phyloP scores from a whole-genome alignment of 2,113 vertebrate species.

The Sardina pilchardus region DNA sequence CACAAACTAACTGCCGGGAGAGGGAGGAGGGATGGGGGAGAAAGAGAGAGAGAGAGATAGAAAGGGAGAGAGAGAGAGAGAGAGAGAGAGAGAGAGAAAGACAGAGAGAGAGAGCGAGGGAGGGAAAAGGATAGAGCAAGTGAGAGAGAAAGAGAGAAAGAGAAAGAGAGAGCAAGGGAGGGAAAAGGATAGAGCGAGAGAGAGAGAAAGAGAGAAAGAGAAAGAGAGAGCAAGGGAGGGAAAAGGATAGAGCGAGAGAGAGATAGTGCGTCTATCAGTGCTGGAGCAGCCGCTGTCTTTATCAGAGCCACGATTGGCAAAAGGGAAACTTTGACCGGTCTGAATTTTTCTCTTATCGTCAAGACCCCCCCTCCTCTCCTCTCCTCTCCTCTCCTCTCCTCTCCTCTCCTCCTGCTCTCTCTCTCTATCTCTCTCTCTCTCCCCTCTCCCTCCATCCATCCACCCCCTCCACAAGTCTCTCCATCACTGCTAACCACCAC shows the following conservation, averaged over 20 bases:
- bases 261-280: constrained; percentile 87
- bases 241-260: constrained; percentile 54
- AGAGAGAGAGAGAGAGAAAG: constrained; percentile 6
- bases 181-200: background rate
- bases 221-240: constrained; percentile 23
- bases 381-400: background rate
- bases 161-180: background rate
- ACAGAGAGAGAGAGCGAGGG: constrained; percentile 18
- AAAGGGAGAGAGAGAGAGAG: background rate
- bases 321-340: constrained; percentile 89
- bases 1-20: constrained; percentile 78
- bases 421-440: background rate
- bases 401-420: background rate
- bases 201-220: constrained; percentile 18
- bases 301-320: constrained; percentile 89
- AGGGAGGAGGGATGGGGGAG: constrained; percentile 42
- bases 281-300: constrained; percentile 86
- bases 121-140: constrained; percentile 48
- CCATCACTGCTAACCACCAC: constrained; percentile 46
- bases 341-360: constrained; percentile 84
- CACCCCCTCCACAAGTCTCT: constrained; percentile 44
- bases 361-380: constrained; percentile 50
- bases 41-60: too few species aligned
- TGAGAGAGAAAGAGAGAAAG: constrained; percentile 60
- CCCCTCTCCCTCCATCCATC: background rate